phyloP scores from a whole-genome alignment of 2,888 invertebrate genomes.

The Amiota mariae region DNA sequence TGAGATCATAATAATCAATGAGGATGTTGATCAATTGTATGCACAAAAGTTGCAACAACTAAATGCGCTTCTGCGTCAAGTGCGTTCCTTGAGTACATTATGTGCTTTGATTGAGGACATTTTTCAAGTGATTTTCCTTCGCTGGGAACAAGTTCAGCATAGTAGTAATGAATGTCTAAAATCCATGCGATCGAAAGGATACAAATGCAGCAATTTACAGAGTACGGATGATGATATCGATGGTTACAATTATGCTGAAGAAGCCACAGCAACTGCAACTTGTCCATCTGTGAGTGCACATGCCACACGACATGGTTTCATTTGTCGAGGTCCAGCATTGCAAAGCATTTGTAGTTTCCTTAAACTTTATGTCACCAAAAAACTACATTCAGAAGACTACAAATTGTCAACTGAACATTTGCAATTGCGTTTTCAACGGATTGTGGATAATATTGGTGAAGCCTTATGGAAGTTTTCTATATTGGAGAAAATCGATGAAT shows the following conservation, averaged over 20 bases:
- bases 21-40: constrained; percentile 44
- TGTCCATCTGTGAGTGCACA: background rate
- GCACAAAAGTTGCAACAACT: constrained; percentile 57
- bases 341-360: constrained; percentile 63
- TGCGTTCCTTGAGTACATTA: constrained; percentile 61
- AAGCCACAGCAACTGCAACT: constrained; percentile 22
- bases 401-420: constrained; percentile 60
- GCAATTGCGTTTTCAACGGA: constrained; percentile 62
- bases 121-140: constrained; percentile 67
- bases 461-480: constrained; percentile 70
- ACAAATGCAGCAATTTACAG: constrained; percentile 25
- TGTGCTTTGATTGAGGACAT: constrained; percentile 68
- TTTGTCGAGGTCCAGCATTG: constrained; percentile 61
- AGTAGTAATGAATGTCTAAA: constrained; percentile 14
- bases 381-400: constrained; percentile 69
- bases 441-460: constrained; percentile 67
- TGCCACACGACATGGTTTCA: constrained; percentile 58
- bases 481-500: constrained; percentile 65
- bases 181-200: background rate
- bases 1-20: constrained; percentile 60
- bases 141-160: constrained; percentile 69
- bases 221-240: constrained; percentile 43
- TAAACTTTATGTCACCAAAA: constrained; percentile 67
- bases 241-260: constrained; percentile 52
- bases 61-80: constrained; percentile 63